Conservation (phyloP, 1,140 invertebrate genomes). For the Drosophila quadrilineata region DNA sequence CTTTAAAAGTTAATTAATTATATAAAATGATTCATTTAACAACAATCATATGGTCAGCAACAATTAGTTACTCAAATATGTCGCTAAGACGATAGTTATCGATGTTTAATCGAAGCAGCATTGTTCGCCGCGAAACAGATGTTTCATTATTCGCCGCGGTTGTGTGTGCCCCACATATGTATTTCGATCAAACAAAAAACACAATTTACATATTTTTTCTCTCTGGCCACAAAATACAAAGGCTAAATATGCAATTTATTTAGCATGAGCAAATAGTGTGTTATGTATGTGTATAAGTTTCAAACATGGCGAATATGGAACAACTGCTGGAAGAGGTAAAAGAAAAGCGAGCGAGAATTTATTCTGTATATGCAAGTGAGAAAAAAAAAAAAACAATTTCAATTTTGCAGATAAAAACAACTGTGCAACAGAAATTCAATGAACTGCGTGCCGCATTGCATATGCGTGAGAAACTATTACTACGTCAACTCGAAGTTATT, state of each 20-base stretch:
- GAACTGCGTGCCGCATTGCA: slow-evolving; percentile 81
- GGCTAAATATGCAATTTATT: slow-evolving; percentile 15
- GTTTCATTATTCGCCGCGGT: slow-evolving; percentile 11
- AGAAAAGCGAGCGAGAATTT: not conserved
- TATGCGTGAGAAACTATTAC: slow-evolving; percentile 82
- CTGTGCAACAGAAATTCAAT: slow-evolving; percentile 82
- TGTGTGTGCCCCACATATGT: not conserved
- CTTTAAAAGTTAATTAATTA: no score
- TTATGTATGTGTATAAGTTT: not conserved
- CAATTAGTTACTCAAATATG: no score
- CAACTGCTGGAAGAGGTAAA: slow-evolving; percentile 20
- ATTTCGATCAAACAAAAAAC: slow-evolving; percentile 32
- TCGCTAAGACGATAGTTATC: slow-evolving; percentile 15
- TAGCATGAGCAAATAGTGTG: not conserved
- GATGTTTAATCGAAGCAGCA: not conserved
- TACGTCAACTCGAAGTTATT: slow-evolving; percentile 83
- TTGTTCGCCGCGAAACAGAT: slow-evolving; percentile 13
- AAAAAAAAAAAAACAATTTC: no score
- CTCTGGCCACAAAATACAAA: not conserved
- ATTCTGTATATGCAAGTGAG: not conserved
- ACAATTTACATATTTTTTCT: slow-evolving; percentile 35
- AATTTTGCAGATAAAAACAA: slow-evolving; percentile 80
- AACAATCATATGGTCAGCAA: no score
- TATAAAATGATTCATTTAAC: no score
- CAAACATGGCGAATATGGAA: slow-evolving; percentile 12